These are phyloP conservation scores for Indicator indicator DNA, from an alignment of 2,113 vertebrate species.

Conservation along the genomic window DNA sequence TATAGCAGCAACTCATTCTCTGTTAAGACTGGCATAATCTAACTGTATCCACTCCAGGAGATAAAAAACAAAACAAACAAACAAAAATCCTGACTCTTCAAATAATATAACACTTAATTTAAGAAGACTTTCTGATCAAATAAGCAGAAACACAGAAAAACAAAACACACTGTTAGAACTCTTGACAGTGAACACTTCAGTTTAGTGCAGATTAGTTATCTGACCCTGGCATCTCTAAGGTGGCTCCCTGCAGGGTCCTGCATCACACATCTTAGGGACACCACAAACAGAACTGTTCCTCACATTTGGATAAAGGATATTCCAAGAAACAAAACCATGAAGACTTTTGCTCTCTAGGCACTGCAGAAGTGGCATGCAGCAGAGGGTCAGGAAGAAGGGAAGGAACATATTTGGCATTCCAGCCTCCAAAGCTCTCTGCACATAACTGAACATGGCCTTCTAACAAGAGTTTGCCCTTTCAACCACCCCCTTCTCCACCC, in stretches of 20 bases:
- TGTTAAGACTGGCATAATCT: background rate
- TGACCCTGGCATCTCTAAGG: background rate
- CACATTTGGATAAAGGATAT: background rate
- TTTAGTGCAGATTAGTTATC: background rate
- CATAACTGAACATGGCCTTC: background rate
- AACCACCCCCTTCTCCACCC: background rate
- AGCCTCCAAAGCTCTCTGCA: background rate
- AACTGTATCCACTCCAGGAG: background rate
- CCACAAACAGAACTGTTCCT: background rate
- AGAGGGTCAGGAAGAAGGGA: background rate
- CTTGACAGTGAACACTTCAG: background rate
- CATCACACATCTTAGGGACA: background rate
- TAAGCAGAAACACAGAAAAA: background rate
- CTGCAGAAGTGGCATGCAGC: background rate
- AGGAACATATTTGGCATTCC: slow-evolving; percentile 59
- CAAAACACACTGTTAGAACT: background rate
- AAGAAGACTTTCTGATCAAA: background rate
- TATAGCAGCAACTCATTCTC: background rate
- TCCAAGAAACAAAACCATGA: background rate
- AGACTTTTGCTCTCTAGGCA: background rate
- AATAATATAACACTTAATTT: background rate
- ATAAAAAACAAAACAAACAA: background rate
- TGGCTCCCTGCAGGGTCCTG: background rate
- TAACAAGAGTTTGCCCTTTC: background rate
- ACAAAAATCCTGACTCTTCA: background rate